Evolutionary conservation across 2,888 invertebrate genomes (phyloP), one percentile per base, ranked within the genome.

Genomic region (Trichopoda pennipes): DNA sequence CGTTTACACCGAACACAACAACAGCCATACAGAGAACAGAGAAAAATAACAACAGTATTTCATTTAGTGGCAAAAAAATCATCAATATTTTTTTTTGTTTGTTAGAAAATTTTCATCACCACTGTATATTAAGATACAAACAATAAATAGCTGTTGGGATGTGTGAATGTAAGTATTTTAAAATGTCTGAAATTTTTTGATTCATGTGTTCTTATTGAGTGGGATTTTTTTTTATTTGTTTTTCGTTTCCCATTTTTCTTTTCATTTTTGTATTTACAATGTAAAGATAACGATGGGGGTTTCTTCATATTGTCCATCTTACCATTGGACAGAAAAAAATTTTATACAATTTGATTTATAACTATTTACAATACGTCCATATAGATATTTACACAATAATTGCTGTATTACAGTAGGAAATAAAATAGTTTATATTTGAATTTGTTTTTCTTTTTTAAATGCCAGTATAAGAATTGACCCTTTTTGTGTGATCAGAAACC

Each of bases 161-260:
- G 70, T 70, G 38, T 53, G 55, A 64, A 47, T 58, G 63, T 35
- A 68, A 73, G 60, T 55, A 56, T 64, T 61, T 69, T 35, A 76
- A 55, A 56, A 56, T 69, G 76, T 60, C 68, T 68, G 68, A 76
- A 35, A 76, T 69, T 60, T 60, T 76, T 76, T 61, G 61, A 69
- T 68, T 76, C 76, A 75, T 75, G 68, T 47, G 76, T 76, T 76
- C 76, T 68, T 76, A 68, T 69, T 76, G 51, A 69, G 76, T 76
- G 68, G 68, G 76, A 68, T 64, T 64, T 56, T 42, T n/a, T 56
- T 73, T 61, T 63, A 44, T 74, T 64, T 64, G 35, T 73, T 56
- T 55, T 0, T 49, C 17, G 38, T 9, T 42, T 60, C 23, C 1
- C 1, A n/a, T 16, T 16, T 58, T 19, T 60, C 2, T 49, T 19